Evolutionary conservation across 2,797 vertebrate genomes (phyloP), one percentile per base, ranked within the genome.

Genomic region (Enteromius radiatus): DNA sequence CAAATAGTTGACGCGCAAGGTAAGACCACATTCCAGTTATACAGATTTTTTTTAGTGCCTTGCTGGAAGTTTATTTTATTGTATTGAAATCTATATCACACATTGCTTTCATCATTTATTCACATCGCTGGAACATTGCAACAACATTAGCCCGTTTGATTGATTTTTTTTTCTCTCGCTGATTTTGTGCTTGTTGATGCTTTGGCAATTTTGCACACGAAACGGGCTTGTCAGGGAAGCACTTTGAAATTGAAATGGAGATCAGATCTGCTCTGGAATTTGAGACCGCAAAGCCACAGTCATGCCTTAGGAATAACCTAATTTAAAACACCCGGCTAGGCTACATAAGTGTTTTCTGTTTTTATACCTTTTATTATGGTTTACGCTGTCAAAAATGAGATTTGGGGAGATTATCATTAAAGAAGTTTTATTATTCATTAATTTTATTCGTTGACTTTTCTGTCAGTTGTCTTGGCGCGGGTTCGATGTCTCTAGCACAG

Each of bases 1-100:
- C 33, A 52, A 5, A 65, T 38, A 38, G 59, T 75, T 73, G 43
- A 65, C 56, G 70, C 70, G 70, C 80, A 81, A 74, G 80, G 80
- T 81, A 81, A 75, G 70, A 75, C 21, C 12, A 33, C 21, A 17
- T 19, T 19, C 64, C 61, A 31, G 15, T 54, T 0, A 4, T 11
- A 23, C 19, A 26, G 38, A 43, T 41, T 5, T 45, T 45, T 43
- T 10, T 63, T 1, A 17, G 19, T 2, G 68, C 28, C 41, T 47
- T 19, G 33, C n/a, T 23, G 36, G 19, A 56, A 75, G 47, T 59
- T n/a, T 36, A 52, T 69, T 54, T n/a, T 3, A n/a, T n/a, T 36
- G 11, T 8, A 9, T 10, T 31, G 5, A 1, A 11, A 52, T 52
- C 28, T 6, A 21, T 14, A 41, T 28, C 4, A 19, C 1, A 1